phyloP scores from a whole-genome alignment of 2,113 vertebrate species.

The Phylloscopus whistleri region DNA sequence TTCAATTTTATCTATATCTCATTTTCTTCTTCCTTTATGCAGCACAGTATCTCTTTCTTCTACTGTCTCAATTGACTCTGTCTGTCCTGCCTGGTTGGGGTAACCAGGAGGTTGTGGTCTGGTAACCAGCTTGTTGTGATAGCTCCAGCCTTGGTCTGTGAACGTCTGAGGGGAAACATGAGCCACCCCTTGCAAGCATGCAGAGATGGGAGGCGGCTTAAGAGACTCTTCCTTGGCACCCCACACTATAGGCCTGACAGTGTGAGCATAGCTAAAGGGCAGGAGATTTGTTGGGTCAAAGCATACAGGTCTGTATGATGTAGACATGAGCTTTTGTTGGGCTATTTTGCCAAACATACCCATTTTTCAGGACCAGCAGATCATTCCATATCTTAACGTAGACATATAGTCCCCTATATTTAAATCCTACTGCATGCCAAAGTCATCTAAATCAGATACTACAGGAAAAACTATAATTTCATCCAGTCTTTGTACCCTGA shows the following conservation, averaged over 20 bases:
- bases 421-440: not conserved
- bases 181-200: not conserved
- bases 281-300: not conserved
- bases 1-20: not conserved
- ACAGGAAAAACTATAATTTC: not conserved
- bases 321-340: not conserved
- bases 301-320: not conserved
- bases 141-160: not conserved
- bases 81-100: fast-evolving
- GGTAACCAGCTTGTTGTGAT: not conserved
- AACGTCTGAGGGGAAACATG: not conserved
- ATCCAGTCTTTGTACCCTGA: not conserved
- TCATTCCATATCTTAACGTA: not conserved
- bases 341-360: not conserved
- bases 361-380: not conserved
- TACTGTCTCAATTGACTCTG: not conserved
- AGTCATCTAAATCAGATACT: not conserved
- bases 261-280: not conserved
- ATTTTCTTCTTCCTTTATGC: not conserved
- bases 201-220: not conserved
- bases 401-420: not conserved
- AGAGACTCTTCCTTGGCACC: not conserved
- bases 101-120: not conserved
- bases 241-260: not conserved
- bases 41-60: not conserved